Base-by-base conservation (phyloP, 2,113 vertebrate species). In the Muscicapa adusta region DNA sequence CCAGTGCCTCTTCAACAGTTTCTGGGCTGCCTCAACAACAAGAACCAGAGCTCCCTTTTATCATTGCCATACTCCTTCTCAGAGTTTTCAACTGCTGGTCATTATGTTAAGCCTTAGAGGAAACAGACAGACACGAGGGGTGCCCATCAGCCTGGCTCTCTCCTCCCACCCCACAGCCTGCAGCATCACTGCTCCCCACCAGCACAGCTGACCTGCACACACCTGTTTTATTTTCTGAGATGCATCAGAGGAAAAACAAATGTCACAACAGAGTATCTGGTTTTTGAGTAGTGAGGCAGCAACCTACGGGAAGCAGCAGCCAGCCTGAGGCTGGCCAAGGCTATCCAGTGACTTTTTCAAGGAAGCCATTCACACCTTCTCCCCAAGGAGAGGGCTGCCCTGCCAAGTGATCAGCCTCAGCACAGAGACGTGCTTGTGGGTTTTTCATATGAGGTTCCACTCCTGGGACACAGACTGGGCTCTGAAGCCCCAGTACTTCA, bases 261-360 rank as follows among this genome's bases (percentile, higher is more conserved):
- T 92, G 89, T 95, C 94, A 91, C 77, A 96, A 91, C 86, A 95
- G 94, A 94, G 93, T 72, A 95, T 96, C 86, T 4, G 16, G 58
- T 91, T 88, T 93, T 97, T 89, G 93, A 95, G 85, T 1, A 89
- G 80, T 1, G 77, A 93, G 92, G 78, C 62, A 92, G 86, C 57
- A 56, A 92, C 83, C 38, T 68, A 22, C 7, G 0, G 92, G 89
- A 61, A 96, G 74, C 81, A 88, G 90, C 76, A 92, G 94, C 48
- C 94, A 84, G 77, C 73, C 88, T 26, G 66, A 0, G 33, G 34
- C 88, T 18, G 53, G 85, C 58, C 74, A 43, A 45, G 93, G 95
- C 94, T 97, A 97, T 97, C 91, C 96, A 96, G 91, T 97, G 95
- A 96, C 94, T 96, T 74, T 92, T 51, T 97, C 54, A 95, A 95